A percentile compares a stretch with the other conserved stretches of the same genome.
Conservation (phyloP, 2,113 vertebrate species). For the Passer domesticus region DNA sequence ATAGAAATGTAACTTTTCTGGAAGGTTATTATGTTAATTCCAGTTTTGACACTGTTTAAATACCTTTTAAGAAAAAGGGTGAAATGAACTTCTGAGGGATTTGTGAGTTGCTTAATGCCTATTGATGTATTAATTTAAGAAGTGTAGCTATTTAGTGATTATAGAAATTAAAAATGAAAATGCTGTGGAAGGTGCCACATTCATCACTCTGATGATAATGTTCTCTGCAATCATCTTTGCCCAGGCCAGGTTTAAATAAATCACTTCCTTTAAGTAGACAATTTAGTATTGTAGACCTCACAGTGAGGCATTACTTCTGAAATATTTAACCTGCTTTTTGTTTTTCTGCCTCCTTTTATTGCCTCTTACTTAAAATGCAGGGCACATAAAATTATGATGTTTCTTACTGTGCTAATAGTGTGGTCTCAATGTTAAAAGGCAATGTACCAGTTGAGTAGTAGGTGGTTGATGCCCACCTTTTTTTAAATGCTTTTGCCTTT, state of each 20-base stretch:
- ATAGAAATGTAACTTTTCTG: slow-evolving; percentile 47
- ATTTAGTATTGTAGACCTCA: not conserved
- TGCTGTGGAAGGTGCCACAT: not conserved
- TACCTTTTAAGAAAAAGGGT: slow-evolving; percentile 17
- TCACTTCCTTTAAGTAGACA: not conserved
- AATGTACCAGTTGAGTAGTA: not conserved
- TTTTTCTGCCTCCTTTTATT: not conserved
- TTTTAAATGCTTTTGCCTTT: not conserved
- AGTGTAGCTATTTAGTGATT: slow-evolving; percentile 37
- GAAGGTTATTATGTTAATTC: slow-evolving; percentile 52
- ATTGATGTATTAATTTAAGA: slow-evolving; percentile 51
- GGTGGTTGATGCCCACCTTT: not conserved
- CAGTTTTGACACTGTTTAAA: slow-evolving; percentile 54
- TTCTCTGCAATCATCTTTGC: slow-evolving; percentile 14
- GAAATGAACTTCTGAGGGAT: slow-evolving; percentile 47
- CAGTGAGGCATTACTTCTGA: not conserved
- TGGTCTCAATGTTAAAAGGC: not conserved
- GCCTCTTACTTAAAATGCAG: not conserved
- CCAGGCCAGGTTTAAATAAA: slow-evolving; percentile 20
- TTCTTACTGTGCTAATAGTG: not conserved
- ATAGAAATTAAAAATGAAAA: slow-evolving; percentile 35
- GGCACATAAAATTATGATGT: not conserved
- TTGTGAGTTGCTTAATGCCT: slow-evolving; percentile 22
- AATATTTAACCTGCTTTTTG: not conserved
- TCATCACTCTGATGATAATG: not conserved